Conservation (phyloP, 1,140 invertebrate genomes). For the Drosophila trapezifrons region DNA sequence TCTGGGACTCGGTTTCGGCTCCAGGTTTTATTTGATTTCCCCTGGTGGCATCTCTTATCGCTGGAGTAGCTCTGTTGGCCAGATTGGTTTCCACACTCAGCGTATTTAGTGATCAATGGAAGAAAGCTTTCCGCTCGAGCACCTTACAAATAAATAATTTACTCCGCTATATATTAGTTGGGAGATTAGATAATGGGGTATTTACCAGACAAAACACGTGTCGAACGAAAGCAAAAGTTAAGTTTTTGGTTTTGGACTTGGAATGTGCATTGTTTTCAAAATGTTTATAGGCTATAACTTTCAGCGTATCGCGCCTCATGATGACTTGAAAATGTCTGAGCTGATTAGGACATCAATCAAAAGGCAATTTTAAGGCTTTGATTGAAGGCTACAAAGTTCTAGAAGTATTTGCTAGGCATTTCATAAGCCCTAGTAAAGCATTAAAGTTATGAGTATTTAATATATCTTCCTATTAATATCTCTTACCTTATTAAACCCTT, state of each 20-base stretch:
- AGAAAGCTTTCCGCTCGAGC: slow-evolving; percentile 11
- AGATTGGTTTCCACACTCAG: not conserved
- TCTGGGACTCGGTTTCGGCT: not conserved
- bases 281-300: not conserved
- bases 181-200: slow-evolving; percentile 23
- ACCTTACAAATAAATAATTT: slow-evolving; percentile 3
- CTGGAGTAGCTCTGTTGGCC: not conserved
- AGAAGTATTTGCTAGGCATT: not conserved
- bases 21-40: not conserved
- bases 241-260: not conserved
- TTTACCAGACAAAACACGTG: slow-evolving; percentile 37
- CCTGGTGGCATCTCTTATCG: slow-evolving; percentile 2
- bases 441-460: not conserved
- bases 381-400: slow-evolving; percentile 3
- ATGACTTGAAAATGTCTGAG: slow-evolving; percentile 13
- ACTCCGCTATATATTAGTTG: not conserved
- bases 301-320: slow-evolving; percentile 11
- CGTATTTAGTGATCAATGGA: slow-evolving; percentile 14
- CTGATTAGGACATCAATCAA: slow-evolving; percentile 29
- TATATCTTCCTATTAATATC: too few species aligned
- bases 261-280: slow-evolving; percentile 5
- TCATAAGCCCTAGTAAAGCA: not conserved
- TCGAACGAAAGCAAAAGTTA: slow-evolving; percentile 29
- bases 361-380: not conserved
- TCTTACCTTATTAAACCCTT: too few species aligned